These are phyloP conservation scores for Drosophila longiperda DNA, from an alignment of 2,888 invertebrate species.

Conservation along the genomic window DNA sequence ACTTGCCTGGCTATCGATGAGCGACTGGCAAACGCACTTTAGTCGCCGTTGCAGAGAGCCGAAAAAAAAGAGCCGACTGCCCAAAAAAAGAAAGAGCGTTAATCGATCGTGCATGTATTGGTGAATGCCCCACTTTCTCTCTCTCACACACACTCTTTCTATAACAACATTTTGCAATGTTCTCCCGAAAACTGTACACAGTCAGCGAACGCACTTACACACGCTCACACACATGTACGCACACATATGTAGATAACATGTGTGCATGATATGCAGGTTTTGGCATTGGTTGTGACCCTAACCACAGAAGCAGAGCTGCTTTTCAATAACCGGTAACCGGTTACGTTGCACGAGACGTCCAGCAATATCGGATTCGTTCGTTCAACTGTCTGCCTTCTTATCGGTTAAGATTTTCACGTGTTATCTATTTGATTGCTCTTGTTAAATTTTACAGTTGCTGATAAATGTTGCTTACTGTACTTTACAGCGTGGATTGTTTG, in stretches of 20 bases:
- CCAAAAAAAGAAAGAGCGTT: slow-evolving; percentile 5
- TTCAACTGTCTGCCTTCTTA: slow-evolving; percentile 11
- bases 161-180: not conserved
- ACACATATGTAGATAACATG: no score
- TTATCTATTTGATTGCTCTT: not conserved
- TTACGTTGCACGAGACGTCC: slow-evolving; percentile 3
- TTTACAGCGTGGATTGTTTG: not conserved
- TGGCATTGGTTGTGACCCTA: not conserved
- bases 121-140: not conserved
- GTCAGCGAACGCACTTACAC: slow-evolving; percentile 6
- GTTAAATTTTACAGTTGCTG: not conserved
- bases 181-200: slow-evolving; percentile 16
- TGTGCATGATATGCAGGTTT: not conserved
- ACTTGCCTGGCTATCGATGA: slow-evolving; percentile 44
- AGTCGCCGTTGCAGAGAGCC: not conserved
- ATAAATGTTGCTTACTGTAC: not conserved
- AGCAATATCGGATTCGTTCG: not conserved
- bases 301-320: not conserved
- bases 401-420: slow-evolving; percentile 1
- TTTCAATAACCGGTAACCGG: slow-evolving; percentile 12
- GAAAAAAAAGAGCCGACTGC: slow-evolving; percentile 1
- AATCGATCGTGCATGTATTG: not conserved
- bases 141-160: not conserved
- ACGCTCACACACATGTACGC: not conserved
- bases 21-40: slow-evolving; percentile 54